These are phyloP conservation scores for Sebastes umbrosus DNA, from an alignment of 2,797 vertebrate species.

Conservation along the genomic window DNA sequence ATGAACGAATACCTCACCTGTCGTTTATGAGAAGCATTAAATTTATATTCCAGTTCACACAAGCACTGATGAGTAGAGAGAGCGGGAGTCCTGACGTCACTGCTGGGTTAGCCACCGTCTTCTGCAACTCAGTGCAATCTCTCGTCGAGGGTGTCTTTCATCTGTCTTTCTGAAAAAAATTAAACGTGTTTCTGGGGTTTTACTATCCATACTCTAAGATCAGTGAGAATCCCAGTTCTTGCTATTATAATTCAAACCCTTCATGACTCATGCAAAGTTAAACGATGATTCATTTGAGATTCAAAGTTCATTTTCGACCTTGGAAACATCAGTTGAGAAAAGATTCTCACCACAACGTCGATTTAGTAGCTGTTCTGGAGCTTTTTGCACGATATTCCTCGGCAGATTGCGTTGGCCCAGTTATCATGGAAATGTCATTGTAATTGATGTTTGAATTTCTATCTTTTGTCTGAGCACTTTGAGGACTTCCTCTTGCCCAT, in stretches of 20 bases:
- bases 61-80: background rate
- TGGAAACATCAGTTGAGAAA: background rate
- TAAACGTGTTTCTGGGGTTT: background rate
- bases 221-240: background rate
- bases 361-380: too few relatives aligned
- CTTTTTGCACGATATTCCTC: too few relatives aligned
- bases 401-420: too few relatives aligned
- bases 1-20: slow-evolving; percentile 15
- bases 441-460: too few relatives aligned
- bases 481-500: too few relatives aligned
- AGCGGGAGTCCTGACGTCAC: background rate
- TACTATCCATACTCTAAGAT: background rate
- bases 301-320: background rate
- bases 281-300: too few relatives aligned
- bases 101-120: background rate
- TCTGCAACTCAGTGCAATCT: background rate
- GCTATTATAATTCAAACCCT: background rate
- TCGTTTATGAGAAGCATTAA: background rate
- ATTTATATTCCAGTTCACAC: background rate
- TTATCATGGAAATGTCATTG: too few relatives aligned
- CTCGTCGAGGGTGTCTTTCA: background rate
- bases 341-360: too few relatives aligned
- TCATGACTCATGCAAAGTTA: background rate
- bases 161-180: background rate
- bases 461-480: too few relatives aligned